Conservation (phyloP, 35 echinoderm and acorn worm genomes). For the Patiria miniata region DNA sequence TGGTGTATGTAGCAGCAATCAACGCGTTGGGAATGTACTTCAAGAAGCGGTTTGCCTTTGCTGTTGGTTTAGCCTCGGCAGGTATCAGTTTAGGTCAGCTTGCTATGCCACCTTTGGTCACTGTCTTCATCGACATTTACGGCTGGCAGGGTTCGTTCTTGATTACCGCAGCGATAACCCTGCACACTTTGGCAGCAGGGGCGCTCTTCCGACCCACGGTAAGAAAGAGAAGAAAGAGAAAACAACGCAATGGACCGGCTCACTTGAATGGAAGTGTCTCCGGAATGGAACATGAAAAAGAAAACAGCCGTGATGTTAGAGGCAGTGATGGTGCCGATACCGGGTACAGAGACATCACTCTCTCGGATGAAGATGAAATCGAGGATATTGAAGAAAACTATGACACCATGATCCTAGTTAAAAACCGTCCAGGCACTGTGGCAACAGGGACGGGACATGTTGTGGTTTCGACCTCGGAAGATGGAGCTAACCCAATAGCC, state of each 20-base stretch:
- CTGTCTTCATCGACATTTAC: background rate
- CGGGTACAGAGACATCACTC: too few relatives aligned
- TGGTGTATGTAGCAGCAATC: background rate
- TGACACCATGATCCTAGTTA: too few relatives aligned
- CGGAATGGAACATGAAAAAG: too few relatives aligned
- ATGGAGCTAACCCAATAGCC: too few relatives aligned
- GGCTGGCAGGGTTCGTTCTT: slow-evolving; percentile 30
- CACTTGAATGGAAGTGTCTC: too few relatives aligned
- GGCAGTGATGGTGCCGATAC: too few relatives aligned
- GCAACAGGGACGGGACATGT: background rate
- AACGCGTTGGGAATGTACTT: slow-evolving; percentile 26
- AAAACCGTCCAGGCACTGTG: too few relatives aligned
- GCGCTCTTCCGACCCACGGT: slow-evolving; percentile 19
- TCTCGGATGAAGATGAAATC: too few relatives aligned
- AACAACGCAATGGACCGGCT: too few relatives aligned
- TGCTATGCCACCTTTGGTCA: slow-evolving; percentile 7
- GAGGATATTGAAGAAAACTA: too few relatives aligned
- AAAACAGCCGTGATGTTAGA: too few relatives aligned
- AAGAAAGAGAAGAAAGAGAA: background rate
- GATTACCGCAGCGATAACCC: background rate
- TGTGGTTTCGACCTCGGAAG: too few relatives aligned
- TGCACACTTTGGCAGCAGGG: background rate
- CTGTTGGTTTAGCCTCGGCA: slow-evolving; percentile 16
- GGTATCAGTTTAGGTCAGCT: slow-evolving; percentile 33
- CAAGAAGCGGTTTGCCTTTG: slow-evolving; percentile 5